Base-by-base conservation (phyloP, 2,797 vertebrate genomes). In the Anas flavirostris region DNA sequence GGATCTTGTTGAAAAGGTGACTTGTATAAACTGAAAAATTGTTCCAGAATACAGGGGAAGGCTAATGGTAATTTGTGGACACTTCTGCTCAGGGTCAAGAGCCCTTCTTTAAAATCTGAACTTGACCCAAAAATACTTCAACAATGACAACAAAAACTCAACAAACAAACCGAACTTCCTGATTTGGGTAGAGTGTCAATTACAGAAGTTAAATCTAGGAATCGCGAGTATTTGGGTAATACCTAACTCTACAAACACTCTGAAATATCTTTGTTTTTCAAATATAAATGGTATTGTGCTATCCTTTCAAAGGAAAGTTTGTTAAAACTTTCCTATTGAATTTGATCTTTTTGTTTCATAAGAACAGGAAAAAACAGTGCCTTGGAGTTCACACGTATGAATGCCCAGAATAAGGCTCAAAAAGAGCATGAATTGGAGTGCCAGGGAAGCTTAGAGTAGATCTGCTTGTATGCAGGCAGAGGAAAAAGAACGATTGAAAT, bases 281-380 rank as follows among this genome's bases (percentile, higher is more conserved):
- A 2, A 78, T 66, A 62, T 13, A 84, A 88, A 70, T 25, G 79
- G 31, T 82, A 46, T 56, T 88, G 55, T 77, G 53, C 70, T 88
- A 80, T 82, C 29, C 46, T 94, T 88, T 88, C 92, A 87, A 89
- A 86, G 55, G 66, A 78, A 91, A 88, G 17, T 50, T 82, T 72
- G 82, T 79, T 84, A 92, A 77, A 87, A n/a, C 29, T 94, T 91
- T 93, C 33, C 33, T 80, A 3, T 29, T 86, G 53, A 79, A 84
- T 77, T 79, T 76, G 18, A 82, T 86, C 41, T 58, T 80, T 94
- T 44, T 44, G 18, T 44, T 44, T 44, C 43, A 44, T 44, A 44
- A 44, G 43, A 44, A 44, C 43, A 19, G 43, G 43, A 44, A 44
- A 19, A 44, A 44, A 44, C 43, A 44, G 43, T 44, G 80, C 28